Conservation (phyloP, 2,113 vertebrate genomes). For the Syngnathoides biaculeatus region DNA sequence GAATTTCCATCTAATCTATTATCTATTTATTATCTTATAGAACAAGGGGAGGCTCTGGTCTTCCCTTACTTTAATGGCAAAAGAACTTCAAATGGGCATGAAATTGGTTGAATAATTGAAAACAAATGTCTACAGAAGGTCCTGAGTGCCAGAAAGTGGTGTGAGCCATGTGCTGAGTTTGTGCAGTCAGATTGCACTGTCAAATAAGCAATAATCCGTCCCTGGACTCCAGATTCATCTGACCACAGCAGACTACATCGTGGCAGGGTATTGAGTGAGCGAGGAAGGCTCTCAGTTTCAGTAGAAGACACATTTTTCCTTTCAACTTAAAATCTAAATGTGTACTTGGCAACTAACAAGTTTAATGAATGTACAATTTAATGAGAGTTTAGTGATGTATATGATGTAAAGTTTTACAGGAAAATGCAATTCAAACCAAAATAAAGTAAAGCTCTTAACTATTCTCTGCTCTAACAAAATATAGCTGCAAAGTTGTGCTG, state of each 20-base stretch:
- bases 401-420: constrained; percentile 23
- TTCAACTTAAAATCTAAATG: constrained; percentile 61
- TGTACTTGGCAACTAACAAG: constrained; percentile 11
- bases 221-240: constrained; percentile 73
- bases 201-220: constrained; percentile 79
- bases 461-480: constrained; percentile 65
- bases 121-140: constrained; percentile 72
- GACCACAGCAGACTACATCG: constrained; percentile 75
- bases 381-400: constrained; percentile 53
- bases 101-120: constrained; percentile 75
- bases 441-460: constrained; percentile 63
- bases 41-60: constrained; percentile 37
- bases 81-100: constrained; percentile 63
- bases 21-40: neutral
- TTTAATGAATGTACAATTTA: constrained; percentile 65
- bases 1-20: too few relatives aligned
- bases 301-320: constrained; percentile 38
- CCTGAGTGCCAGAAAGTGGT: constrained; percentile 57
- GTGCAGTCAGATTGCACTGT: constrained; percentile 71
- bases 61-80: constrained; percentile 56
- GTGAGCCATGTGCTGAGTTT: constrained; percentile 75
- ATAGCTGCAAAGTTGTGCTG: constrained; percentile 54
- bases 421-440: constrained; percentile 61
- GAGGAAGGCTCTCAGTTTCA: constrained; percentile 58
- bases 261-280: constrained; percentile 77